Evolutionary conservation across 1,140 invertebrate species (phyloP), one percentile per base, ranked within the genome.

Genomic region (Condylostylus longicornis): DNA sequence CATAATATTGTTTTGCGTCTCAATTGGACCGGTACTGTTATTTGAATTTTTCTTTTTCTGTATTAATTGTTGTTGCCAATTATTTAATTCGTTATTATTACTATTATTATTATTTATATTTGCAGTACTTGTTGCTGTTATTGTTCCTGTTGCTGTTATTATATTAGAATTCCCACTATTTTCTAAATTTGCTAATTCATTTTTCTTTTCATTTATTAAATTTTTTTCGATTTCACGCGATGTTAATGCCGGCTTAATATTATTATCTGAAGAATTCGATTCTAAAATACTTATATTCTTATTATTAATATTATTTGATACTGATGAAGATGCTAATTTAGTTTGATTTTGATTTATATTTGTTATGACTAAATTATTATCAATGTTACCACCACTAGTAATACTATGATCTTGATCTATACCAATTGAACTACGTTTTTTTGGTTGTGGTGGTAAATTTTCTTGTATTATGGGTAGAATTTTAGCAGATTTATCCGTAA

Each of bases 181-280:
- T 12, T 59, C 41, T 27, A 38, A 46, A 36, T 49, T 29, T n/a
- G 47, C 48, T 17, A 42, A 44, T 9, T 52, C 49, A 36, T 59
- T 74, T 51, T 78, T 80, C 33, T 70, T 69, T 25, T 68, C 65
- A 59, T 80, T 80, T 38, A 77, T 79, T 18, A 71, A 58, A 57
- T 80, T 79, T 53, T 79, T 79, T 48, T 78, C 77, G 15, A 76
- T 68, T 54, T 79, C 76, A 20, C 72, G 56, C 33, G 68, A 69
- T 22, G 73, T 75, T 19, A 76, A 45, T 46, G 57, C 60, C 35
- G 65, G 61, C 25, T 41, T 33, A 59, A 57, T 5, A 58, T 54
- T 28, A 55, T 51, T 33, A 38, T 42, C n/a, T 14, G 49, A 49
- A 8, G 23, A n/a, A 7, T 7, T n/a, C 23, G 23, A n/a, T 25